Base-by-base conservation (phyloP, 2,888 invertebrate genomes). In the Athripsodes cinereus region DNA sequence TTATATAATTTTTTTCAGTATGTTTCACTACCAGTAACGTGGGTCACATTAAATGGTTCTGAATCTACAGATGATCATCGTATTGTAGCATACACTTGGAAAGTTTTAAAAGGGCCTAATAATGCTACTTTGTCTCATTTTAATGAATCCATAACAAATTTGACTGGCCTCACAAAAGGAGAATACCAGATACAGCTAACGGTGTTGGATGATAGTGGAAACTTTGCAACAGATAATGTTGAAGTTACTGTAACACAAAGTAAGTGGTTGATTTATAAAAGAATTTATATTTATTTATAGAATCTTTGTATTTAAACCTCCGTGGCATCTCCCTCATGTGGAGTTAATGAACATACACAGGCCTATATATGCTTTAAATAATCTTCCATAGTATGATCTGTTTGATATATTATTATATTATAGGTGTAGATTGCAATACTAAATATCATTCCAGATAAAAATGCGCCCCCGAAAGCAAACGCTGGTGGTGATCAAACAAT, bases 401-500 rank as follows among this genome's bases (percentile, higher is more conserved):
- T 26, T 26, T 26, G 26, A n/a, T 26, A 26, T 26, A 6, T 26
- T 26, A 26, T 26, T 26, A n/a, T n/a, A n/a, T n/a, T n/a, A n/a
- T n/a, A n/a, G n/a, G n/a, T n/a, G n/a, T n/a, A n/a, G n/a, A n/a
- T n/a, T n/a, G n/a, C n/a, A n/a, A n/a, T n/a, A n/a, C n/a, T n/a
- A n/a, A n/a, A n/a, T n/a, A n/a, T n/a, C n/a, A n/a, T n/a, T 69
- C 49, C 71, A 94, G 95, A 92, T 72, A 87, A 88, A 72, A 96
- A 96, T 76, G 87, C 89, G 59, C 84, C 90, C 3, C 96, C 96
- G 0, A 86, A 87, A 67, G 94, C 96, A 1, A 87, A 91, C 69
- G 95, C 90, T 1, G 95, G 95, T 5, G 92, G 90, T 0, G 91
- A 95, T 73, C 84, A 87, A 69, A 85, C 86, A 16, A 76, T 94